Percentiles rank a stretch among this genome's conserved stretches.
These are phyloP conservation scores for Pristionchus maxplancki DNA, from an alignment of 2,888 invertebrate species.

Conservation along the genomic window DNA sequence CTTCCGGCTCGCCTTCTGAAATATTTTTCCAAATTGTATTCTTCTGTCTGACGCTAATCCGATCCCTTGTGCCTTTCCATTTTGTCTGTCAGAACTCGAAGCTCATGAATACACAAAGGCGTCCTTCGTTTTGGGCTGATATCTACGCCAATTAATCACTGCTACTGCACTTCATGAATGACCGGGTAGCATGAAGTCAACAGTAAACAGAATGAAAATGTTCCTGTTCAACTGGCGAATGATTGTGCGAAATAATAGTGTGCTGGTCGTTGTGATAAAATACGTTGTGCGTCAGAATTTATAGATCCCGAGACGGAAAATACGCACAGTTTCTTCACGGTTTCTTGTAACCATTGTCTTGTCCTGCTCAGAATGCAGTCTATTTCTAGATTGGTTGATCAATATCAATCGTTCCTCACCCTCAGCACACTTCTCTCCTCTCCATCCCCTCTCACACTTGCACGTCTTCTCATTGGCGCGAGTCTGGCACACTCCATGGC, in stretches of 20 bases:
- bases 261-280: background rate
- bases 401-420: background rate
- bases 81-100: background rate
- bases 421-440: background rate
- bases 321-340: background rate
- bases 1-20: slow-evolving; percentile 20
- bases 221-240: background rate
- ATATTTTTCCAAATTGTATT: background rate
- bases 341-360: background rate
- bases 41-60: background rate
- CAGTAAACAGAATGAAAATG: no score
- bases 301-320: background rate
- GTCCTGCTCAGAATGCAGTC: background rate
- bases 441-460: slow-evolving; percentile 40
- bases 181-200: no score
- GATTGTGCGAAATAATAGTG: background rate
- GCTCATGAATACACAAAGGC: background rate
- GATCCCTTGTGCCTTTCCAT: background rate
- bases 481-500: slow-evolving; percentile 38
- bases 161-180: no score
- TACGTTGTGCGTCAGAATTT: background rate
- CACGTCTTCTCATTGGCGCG: slow-evolving; percentile 30
- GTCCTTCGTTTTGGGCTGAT: background rate
- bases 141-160: no score
- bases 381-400: background rate